Evolutionary conservation across 2,113 vertebrate genomes (phyloP), one percentile per base, ranked within the genome.

Genomic region (Callospermophilus lateralis): DNA sequence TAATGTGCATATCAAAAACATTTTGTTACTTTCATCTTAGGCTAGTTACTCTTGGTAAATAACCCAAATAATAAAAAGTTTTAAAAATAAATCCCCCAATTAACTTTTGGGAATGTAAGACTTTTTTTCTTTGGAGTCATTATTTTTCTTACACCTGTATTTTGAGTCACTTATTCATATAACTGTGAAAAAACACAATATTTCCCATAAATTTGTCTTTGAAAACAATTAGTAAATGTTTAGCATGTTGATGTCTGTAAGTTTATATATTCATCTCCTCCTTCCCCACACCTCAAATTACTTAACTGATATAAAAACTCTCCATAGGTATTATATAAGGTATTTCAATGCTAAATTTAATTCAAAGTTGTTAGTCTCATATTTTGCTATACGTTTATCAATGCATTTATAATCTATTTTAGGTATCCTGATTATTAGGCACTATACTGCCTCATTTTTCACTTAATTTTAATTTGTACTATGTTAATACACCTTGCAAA

Each of bases 41-140:
- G 17, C 90, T 96, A 97, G 96, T 55, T 55, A 81, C 34, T 87
- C 34, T 20, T 58, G 63, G 76, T 81, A 95, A 93, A 80, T 55
- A 92, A 42, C 17, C 3, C 42, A 94, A 93, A 37, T 76, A 94
- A 95, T 89, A 3, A 51, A 93, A 88, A 53, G 3, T 80, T 94
- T 96, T 8, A 89, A 84, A 22, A 93, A 74, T 84, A 92, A 91
- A 86, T 86, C 72, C 6, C 8, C 17, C 11, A 67, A 48, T 70
- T 90, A 39, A 92, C 17, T 79, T 77, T 70, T 34, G 77, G 24
- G 17, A 93, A 91, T 80, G 19, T 77, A 85, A 76, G 24, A 73
- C 1, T 26, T 68, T 88, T 89, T 65, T 22, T 4, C 20, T 9
- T 91, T 89, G 32, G 48, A 51, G 53, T 87, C 20, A 92, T n/a